Evolutionary conservation across 2,113 vertebrate genomes (phyloP), one percentile per base, ranked within the genome.

Genomic region (Caranx ignobilis): DNA sequence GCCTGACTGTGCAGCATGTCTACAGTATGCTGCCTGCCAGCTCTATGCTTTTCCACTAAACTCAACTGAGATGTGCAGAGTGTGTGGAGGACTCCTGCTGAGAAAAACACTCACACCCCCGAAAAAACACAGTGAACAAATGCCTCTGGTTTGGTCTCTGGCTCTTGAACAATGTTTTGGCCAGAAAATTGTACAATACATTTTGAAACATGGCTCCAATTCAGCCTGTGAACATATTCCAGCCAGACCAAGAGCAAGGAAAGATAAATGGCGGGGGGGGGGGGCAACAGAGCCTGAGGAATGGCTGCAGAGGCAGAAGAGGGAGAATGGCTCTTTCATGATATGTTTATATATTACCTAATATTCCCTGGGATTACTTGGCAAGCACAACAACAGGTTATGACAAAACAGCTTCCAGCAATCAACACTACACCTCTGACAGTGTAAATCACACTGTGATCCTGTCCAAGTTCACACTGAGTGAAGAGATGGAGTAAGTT

Each of bases 91-190:
- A 37, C n/a, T 18, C 59, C 47, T 63, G 71, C 43, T 50, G 45
- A 50, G 19, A 52, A 63, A 62, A 61, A 18, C 8, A 50, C 34
- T 68, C 19, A 16, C 32, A 21, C n/a, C 21, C 26, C 21, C 21
- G 52, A 48, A 62, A 57, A 3, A 26, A 56, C 37, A 12, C 35
- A 15, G 37, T 3, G 7, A 66, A 26, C 48, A 55, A 48, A 57
- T 63, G 34, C 31, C 13, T 35, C 4, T 35, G n/a, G 59, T 72
- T 65, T 65, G 54, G 8, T 43, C n/a, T 68, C 52, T 68, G 48
- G 48, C 11, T 68, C 4, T 41, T 41, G 1, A 2, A 70, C 67
- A 56, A 11, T 18, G 9, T 56, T 52, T 68, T 6, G 21, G 47
- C 47, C 32, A 54, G 18, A 41, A 55, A 21, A 55, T 5, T 39